These are phyloP conservation scores for Ciconia boyciana DNA, from an alignment of 2,113 vertebrate genomes.

Conservation along the genomic window DNA sequence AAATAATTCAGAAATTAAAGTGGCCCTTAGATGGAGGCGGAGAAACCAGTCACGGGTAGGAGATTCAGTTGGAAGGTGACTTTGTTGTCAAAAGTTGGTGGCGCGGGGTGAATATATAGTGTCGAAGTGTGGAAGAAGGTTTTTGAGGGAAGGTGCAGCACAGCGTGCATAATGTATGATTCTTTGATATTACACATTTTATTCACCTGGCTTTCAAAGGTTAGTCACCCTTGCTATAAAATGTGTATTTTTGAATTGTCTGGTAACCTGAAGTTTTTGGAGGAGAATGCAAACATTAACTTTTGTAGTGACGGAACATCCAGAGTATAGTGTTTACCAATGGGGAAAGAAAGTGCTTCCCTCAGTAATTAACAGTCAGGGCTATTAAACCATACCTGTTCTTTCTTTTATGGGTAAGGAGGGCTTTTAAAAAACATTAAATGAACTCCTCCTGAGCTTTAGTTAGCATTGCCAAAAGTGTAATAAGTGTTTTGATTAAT, in stretches of 20 bases:
- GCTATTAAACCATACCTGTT: background rate
- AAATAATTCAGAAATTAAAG: background rate
- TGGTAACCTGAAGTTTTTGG: background rate
- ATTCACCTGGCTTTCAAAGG: background rate
- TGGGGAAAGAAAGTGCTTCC: background rate
- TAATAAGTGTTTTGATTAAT: background rate
- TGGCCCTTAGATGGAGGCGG: background rate
- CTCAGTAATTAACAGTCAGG: background rate
- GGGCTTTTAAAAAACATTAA: background rate
- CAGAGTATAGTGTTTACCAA: background rate
- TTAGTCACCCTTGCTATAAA: background rate
- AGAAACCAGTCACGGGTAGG: background rate
- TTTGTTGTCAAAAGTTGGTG: background rate
- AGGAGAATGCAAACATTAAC: background rate
- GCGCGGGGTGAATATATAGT: fast-evolving
- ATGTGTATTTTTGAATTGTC: background rate
- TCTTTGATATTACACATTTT: background rate
- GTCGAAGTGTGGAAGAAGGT: background rate
- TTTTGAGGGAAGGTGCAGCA: background rate
- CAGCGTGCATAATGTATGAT: background rate
- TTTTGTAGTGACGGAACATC: background rate
- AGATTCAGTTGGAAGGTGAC: background rate
- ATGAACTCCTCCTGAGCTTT: background rate
- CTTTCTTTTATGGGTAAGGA: background rate
- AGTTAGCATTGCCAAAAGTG: background rate